A percentile compares a stretch with the other conserved stretches of the same genome.
Conservation (phyloP, 2,113 vertebrate genomes). For the Salminus brasiliensis region DNA sequence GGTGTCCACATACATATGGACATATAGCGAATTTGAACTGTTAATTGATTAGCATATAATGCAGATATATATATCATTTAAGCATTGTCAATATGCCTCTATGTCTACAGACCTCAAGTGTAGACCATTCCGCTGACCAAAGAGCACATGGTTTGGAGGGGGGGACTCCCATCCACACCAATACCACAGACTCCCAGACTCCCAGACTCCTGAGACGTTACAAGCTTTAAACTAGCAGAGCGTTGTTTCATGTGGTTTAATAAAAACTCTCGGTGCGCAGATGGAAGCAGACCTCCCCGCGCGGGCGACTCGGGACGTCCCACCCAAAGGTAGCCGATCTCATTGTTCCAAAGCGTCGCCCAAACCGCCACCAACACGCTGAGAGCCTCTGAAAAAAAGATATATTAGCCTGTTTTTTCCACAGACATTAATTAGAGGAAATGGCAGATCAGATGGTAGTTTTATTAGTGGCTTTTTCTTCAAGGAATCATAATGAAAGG, state of each 20-base stretch:
- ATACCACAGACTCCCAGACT: slow-evolving; percentile 36
- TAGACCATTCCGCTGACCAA: slow-evolving; percentile 22
- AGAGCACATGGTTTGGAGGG: too few relatives aligned
- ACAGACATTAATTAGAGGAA: slow-evolving; percentile 74
- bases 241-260: slow-evolving; percentile 81
- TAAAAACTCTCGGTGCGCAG: slow-evolving; percentile 65
- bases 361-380: slow-evolving; percentile 36
- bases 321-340: slow-evolving; percentile 65
- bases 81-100: background rate
- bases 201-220: slow-evolving; percentile 35
- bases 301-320: slow-evolving; percentile 41
- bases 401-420: slow-evolving; percentile 62
- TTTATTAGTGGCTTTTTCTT: slow-evolving; percentile 75
- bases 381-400: slow-evolving; percentile 12
- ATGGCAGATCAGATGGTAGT: slow-evolving; percentile 76
- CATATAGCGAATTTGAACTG: too few relatives aligned
- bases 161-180: background rate
- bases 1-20: too few relatives aligned
- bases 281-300: slow-evolving; percentile 65
- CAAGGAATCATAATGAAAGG: slow-evolving; percentile 75
- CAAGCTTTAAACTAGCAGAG: slow-evolving; percentile 56
- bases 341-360: slow-evolving; percentile 64
- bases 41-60: too few relatives aligned
- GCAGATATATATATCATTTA: too few relatives aligned
- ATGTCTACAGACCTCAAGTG: background rate